Evolutionary conservation across 2,888 invertebrate genomes (phyloP), one percentile per base, ranked within the genome.

Genomic region (Protophormia terraenovae): DNA sequence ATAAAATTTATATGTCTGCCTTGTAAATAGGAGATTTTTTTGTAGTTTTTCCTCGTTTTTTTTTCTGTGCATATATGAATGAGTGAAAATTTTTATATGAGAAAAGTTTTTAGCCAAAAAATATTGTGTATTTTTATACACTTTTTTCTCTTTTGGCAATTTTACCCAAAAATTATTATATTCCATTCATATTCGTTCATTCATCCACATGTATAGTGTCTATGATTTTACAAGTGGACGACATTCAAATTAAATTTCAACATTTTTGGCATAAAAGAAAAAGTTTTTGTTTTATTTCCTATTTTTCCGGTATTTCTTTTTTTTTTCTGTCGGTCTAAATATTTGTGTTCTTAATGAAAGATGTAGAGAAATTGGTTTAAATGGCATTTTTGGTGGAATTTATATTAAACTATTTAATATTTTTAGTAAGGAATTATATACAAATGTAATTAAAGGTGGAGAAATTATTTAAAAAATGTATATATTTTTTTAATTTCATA

Each of bases 241-340:
- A 88, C 88, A 87, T 88, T 87, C 87, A 88, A 88, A 87, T 82
- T 73, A 83, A 83, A 67, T 83, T 80, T 75, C n/a, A 64, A 77
- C 66, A 29, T 66, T 72, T 76, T 73, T 73, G 58, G 45, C 32
- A 47, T 45, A 45, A 32, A 60, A 75, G 41, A 83, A 66, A 55
- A 77, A 64, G 38, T 69, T 75, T 55, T 62, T 50, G n/a, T 77
- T 72, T 60, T 22, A 16, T 16, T n/a, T n/a, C n/a, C 16, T 29
- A 19, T 27, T 19, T 64, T 64, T 53, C 35, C 6, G 1, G n/a
- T n/a, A n/a, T n/a, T n/a, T n/a, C n/a, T n/a, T 7, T 58, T 8
- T 29, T 45, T 41, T 19, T 14, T 19, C 1, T 14, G 8, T 29
- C 29, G 24, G 4, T 19, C 41, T 27, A 16, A 32, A 72, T 22